Percentiles rank a stretch among this genome's conserved stretches.
These are phyloP conservation scores for Gasterosteus aculeatus DNA, from an alignment of 2,113 vertebrate genomes.

Conservation along the genomic window DNA sequence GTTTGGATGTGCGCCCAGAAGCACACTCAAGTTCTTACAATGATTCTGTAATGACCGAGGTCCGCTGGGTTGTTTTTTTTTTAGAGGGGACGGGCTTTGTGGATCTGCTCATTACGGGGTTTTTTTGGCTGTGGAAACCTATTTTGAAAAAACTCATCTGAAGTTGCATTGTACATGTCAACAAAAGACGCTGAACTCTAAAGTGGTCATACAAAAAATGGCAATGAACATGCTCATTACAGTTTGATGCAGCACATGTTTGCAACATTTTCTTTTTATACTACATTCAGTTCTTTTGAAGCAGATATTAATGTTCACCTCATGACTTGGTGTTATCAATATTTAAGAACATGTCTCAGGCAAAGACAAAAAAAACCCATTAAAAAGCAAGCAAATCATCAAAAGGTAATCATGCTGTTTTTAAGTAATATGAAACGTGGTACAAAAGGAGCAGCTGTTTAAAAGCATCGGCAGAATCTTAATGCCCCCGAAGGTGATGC, in stretches of 20 bases:
- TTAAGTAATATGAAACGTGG: background rate
- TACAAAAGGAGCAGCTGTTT: constrained; percentile 15
- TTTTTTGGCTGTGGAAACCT: constrained; percentile 3
- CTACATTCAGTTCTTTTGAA: constrained; percentile 15
- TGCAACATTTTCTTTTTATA: background rate
- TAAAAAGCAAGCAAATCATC: background rate
- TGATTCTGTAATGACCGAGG: constrained; percentile 18
- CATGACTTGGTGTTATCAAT: background rate
- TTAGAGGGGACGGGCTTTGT: too few species aligned
- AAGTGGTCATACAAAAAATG: constrained; percentile 13
- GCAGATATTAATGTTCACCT: background rate
- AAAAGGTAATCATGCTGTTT: background rate
- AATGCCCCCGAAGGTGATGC: constrained; percentile 20
- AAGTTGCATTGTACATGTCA: constrained; percentile 33
- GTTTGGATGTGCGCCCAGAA: constrained; percentile 23
- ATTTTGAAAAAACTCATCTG: constrained; percentile 27
- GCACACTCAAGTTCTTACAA: constrained; percentile 13
- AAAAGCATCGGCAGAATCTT: constrained; percentile 47
- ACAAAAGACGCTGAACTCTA: background rate
- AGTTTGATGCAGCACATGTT: constrained; percentile 13
- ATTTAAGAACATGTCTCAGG: constrained; percentile 2
- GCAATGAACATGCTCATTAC: constrained; percentile 17
- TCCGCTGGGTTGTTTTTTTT: constrained; percentile 13
- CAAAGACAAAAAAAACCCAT: background rate
- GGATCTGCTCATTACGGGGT: too few species aligned